Conservation (phyloP, 2,888 invertebrate species). For the Drosophila vallismaia region DNA sequence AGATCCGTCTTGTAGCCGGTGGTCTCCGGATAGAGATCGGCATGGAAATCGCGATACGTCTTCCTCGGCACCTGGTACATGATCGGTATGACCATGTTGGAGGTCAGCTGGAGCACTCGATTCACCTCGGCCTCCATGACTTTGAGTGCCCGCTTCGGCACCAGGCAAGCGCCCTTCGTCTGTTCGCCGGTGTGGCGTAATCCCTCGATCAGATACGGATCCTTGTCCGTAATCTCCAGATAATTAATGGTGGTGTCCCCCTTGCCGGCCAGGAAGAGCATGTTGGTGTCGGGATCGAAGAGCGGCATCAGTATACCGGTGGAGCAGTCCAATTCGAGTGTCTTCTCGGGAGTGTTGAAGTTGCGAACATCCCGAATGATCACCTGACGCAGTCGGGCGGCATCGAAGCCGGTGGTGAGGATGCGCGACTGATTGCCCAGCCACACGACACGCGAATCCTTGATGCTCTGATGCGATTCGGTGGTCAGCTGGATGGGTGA, state of each 20-base stretch:
- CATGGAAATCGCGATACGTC: conserved; percentile 97
- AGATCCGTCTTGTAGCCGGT: conserved; percentile 91
- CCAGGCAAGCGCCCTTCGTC: conserved; percentile 96
- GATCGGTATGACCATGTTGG: conserved; percentile 94
- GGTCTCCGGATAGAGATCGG: conserved; percentile 97
- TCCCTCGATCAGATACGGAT: conserved; percentile 95
- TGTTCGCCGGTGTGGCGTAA: conserved; percentile 95
- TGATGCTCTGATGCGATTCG: conserved; percentile 94
- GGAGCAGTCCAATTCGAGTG: conserved; percentile 92
- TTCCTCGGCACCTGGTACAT: conserved; percentile 97
- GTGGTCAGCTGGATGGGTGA: conserved; percentile 87
- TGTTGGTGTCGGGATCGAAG: conserved; percentile 96
- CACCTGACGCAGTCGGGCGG: conserved; percentile 93
- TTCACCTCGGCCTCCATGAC: conserved; percentile 99
- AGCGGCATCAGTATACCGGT: conserved; percentile 96
- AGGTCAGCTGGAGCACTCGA: conserved; percentile 93
- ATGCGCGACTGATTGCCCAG: conserved; percentile 93
- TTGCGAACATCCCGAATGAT: conserved; percentile 94
- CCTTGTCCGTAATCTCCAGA: conserved; percentile 94
- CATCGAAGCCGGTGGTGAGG: conserved; percentile 95
- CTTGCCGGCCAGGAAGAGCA: conserved; percentile 97
- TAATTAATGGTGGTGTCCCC: conserved; percentile 96
- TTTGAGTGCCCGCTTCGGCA: conserved; percentile 95
- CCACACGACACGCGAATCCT: conserved; percentile 96
- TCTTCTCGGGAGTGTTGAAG: conserved; percentile 90